Base-by-base conservation (phyloP, 2,888 invertebrate genomes). In the Drosophila neoperkinsi region DNA sequence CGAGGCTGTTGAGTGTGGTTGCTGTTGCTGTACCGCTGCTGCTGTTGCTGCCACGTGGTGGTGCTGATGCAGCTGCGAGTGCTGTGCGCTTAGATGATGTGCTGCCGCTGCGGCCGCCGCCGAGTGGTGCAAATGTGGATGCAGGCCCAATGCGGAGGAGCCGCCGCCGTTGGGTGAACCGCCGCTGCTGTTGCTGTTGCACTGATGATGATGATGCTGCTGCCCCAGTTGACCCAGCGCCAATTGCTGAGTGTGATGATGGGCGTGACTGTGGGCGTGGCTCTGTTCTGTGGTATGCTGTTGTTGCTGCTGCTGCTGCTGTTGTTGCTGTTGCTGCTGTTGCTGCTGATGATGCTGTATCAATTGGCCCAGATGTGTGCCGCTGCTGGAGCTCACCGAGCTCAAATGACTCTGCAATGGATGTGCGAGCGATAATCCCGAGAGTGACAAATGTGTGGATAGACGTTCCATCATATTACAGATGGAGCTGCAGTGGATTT, bases 381-480 rank as follows among this genome's bases (percentile, higher is more conserved):
- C 74, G 77, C 87, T 79, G 84, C 80, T 78, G 84, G 87, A 78
- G 75, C 87, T 76, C 55, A 82, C 82, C 52, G 92, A 91, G 71
- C 91, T 91, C 74, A 93, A 85, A 79, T 93, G 93, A 80, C 91
- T 91, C 79, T 93, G 92, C 66, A 93, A 86, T 75, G 93, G 93
- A 91, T 93, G 93, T 67, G 93, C 91, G 80, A 93, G 91, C 84
- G 93, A 93, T 89, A 93, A 89, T 82, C 93, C 93, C 74, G 93
- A 92, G 70, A 93, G 91, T 80, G 93, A 92, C 81, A 93, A 78
- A 64, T 88, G 87, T 69, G 93, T 93, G 90, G 93, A 93, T 85
- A 93, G 93, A 82, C 93, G 92, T 91, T 93, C 93, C 93, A 93
- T 93, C 93, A 93, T 93, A 91, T 91, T 92, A 79, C 74, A 72